Percentiles rank a stretch among this genome's conserved stretches.
These are phyloP conservation scores for Panagrolaimus sp. DNA, from an alignment of 1,140 invertebrate species.

Conservation along the genomic window DNA sequence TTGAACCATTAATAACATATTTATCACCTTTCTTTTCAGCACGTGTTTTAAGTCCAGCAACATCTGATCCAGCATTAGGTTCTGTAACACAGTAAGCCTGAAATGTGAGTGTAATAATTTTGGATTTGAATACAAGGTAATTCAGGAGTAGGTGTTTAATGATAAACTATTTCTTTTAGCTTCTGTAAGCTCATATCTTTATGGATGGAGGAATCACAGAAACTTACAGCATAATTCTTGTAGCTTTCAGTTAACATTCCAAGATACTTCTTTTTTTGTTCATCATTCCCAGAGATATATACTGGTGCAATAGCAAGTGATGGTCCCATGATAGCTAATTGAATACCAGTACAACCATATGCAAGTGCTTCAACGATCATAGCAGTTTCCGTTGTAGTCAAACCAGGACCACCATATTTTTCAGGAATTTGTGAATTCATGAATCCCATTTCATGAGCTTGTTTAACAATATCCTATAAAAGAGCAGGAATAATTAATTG, in stretches of 20 bases:
- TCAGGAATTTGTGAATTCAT: conserved; percentile 77
- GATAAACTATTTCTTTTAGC: too few species aligned
- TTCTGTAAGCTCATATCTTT: too few species aligned
- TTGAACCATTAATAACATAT: conserved; percentile 36
- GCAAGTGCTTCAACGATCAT: conserved; percentile 81
- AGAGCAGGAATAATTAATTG: too few species aligned
- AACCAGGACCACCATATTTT: conserved; percentile 59
- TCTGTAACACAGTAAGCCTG: conserved; percentile 75
- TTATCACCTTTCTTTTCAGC: conserved; percentile 47
- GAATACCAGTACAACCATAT: conserved; percentile 87
- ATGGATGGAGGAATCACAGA: not conserved
- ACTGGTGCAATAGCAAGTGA: conserved; percentile 75
- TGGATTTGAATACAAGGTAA: too few species aligned
- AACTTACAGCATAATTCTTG: conserved; percentile 65
- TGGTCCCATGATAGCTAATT: conserved; percentile 69
- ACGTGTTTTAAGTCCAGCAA: conserved; percentile 42
- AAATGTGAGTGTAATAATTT: too few species aligned
- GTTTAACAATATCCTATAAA: conserved; percentile 87
- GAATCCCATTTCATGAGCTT: conserved; percentile 80
- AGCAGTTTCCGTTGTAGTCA: conserved; percentile 70
- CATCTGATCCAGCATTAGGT: conserved; percentile 73
- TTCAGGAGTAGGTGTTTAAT: too few species aligned
- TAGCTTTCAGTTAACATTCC: conserved; percentile 74
- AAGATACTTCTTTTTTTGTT: conserved; percentile 87
- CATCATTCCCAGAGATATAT: conserved; percentile 74